These are phyloP conservation scores for Mythimna vitellina DNA, from an alignment of 2,888 invertebrate species.

Conservation along the genomic window DNA sequence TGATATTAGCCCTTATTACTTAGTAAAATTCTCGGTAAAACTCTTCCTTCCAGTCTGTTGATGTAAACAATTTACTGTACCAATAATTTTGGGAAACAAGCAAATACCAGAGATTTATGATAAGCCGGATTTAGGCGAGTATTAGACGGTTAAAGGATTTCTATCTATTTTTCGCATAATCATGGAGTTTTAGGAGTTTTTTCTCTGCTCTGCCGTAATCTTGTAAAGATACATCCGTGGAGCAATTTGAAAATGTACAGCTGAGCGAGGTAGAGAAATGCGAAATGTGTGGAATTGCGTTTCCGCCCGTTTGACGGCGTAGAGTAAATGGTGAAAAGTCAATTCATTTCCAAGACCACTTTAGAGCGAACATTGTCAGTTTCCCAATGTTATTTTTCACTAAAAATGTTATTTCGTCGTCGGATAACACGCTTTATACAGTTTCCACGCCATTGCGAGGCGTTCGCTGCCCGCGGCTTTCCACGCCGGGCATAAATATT, in stretches of 20 bases:
- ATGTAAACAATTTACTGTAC: slow-evolving; percentile 62
- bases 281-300: slow-evolving; percentile 42
- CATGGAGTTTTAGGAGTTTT: slow-evolving; percentile 43
- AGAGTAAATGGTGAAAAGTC: slow-evolving; percentile 53
- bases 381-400: slow-evolving; percentile 70
- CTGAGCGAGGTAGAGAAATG: slow-evolving; percentile 41
- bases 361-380: slow-evolving; percentile 61
- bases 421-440: slow-evolving; percentile 74
- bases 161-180: slow-evolving; percentile 67
- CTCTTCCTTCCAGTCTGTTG: slow-evolving; percentile 44
- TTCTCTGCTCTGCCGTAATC: slow-evolving; percentile 38
- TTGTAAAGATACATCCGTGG: slow-evolving; percentile 33
- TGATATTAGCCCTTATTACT: slow-evolving; percentile 50
- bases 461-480: slow-evolving; percentile 69
- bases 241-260: slow-evolving; percentile 43
- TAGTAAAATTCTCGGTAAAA: slow-evolving; percentile 38
- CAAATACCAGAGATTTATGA: slow-evolving; percentile 66
- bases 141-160: slow-evolving; percentile 67
- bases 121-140: slow-evolving; percentile 66
- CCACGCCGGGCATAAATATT: slow-evolving; percentile 78
- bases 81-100: slow-evolving; percentile 65
- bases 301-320: slow-evolving; percentile 38
- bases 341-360: slow-evolving; percentile 56
- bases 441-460: slow-evolving; percentile 72
- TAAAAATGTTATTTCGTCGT: slow-evolving; percentile 77